phyloP scores from a whole-genome alignment of 1,140 invertebrate species.

The Neodiprion fabricii region DNA sequence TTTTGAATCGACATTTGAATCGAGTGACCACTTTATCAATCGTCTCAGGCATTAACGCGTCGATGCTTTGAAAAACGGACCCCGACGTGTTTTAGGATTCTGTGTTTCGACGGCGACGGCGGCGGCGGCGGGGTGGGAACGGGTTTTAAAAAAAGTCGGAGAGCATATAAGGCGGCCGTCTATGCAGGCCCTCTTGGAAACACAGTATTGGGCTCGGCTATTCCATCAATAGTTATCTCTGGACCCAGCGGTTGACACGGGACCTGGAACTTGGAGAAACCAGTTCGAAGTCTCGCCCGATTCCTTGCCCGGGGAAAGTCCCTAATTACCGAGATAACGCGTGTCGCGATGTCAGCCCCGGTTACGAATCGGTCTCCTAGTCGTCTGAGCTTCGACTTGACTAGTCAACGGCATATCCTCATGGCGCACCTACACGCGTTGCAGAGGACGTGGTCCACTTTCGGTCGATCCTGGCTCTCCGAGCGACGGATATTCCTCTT shows the following conservation, averaged over 20 bases:
- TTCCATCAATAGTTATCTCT: slow-evolving; percentile 38
- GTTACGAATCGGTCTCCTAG: slow-evolving; percentile 38
- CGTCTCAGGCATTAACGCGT: too few relatives aligned
- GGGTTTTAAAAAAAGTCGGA: neutral
- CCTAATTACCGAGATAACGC: slow-evolving; percentile 53
- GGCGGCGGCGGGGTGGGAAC: neutral
- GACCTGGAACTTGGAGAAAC: slow-evolving; percentile 37
- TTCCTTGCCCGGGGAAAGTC: slow-evolving; percentile 39
- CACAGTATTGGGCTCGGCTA: slow-evolving; percentile 13
- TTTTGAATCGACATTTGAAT: too few relatives aligned
- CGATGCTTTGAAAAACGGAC: neutral
- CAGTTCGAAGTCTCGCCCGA: slow-evolving; percentile 41
- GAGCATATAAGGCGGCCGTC: neutral
- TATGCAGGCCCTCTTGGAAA: slow-evolving; percentile 10
- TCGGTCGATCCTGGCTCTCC: too few relatives aligned
- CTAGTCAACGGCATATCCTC: slow-evolving; percentile 31
- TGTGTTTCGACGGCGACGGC: neutral
- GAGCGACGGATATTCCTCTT: too few relatives aligned
- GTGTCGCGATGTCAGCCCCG: slow-evolving; percentile 42
- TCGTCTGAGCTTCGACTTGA: slow-evolving; percentile 32
- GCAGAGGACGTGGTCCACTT: too few relatives aligned
- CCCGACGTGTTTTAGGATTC: neutral
- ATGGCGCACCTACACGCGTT: neutral
- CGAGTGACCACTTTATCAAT: too few relatives aligned
- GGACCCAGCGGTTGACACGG: slow-evolving; percentile 31